Evolutionary conservation across 2,113 vertebrate genomes (phyloP), one percentile per base, ranked within the genome.

Genomic region (Elephantulus edwardii): DNA sequence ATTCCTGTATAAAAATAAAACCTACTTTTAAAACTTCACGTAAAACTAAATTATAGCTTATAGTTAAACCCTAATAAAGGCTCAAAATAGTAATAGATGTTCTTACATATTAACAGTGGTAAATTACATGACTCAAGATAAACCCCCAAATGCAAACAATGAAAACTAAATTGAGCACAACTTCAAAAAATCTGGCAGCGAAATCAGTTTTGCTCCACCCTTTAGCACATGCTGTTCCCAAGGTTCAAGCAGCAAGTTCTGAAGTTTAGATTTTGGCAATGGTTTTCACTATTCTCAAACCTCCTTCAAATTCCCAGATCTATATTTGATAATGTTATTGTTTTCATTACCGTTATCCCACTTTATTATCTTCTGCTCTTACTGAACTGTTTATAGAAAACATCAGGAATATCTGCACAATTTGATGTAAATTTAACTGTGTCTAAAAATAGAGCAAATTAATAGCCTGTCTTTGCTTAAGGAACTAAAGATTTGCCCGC

Each of bases 1-100:
- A 83, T 86, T 66, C 89, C 42, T 83, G 24, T 84, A 8, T 89
- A 84, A 91, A 86, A 93, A 80, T 86, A 90, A 88, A 76, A 79
- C 9, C 6, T 7, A 77, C 33, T 74, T 93, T 87, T 54, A 56
- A 90, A 95, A 76, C 42, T 85, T 78, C 28, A 86, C 86, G 28
- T 50, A 79, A 88, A 85, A 12, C 40, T 82, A 70, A 88, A 90
- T 78, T 85, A 86, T 42, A 62, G 30, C 22, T 75, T 88, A 17
- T 26, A 76, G 33, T 58, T 75, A 86, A 93, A 54, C 28, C 83
- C 52, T 35, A 83, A 71, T 83, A 86, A 50, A 88, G 35, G 89
- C 22, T 81, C 17, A 75, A 88, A 88, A 64, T 83, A 84, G 80
- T 86, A 86, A 86, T 91, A 80, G 66, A 66, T 89, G 35, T 83